These are phyloP conservation scores for Antheraea yamamai DNA, from an alignment of 2,888 invertebrate genomes.

Conservation along the genomic window DNA sequence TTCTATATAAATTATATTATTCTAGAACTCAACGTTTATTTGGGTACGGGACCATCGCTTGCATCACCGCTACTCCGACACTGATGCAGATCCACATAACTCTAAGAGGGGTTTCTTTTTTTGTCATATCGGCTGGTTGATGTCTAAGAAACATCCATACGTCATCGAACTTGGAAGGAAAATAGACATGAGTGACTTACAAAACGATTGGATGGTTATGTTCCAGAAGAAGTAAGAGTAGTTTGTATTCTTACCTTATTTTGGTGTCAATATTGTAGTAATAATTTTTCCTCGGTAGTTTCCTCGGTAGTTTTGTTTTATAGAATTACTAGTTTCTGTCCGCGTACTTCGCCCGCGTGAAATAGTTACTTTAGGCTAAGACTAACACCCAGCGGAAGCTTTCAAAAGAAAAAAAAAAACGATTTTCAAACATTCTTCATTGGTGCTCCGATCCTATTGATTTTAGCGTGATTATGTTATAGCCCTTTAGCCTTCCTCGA, in stretches of 20 bases:
- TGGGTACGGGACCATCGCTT: constrained; percentile 92
- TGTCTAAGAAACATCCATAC: constrained; percentile 89
- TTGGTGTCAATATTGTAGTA: neutral
- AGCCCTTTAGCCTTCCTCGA: no score
- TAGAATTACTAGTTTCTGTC: no score
- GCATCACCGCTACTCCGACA: constrained; percentile 88
- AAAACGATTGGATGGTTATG: constrained; percentile 86
- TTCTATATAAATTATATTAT: constrained; percentile 4
- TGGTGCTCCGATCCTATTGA: no score
- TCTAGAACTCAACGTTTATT: constrained; percentile 87
- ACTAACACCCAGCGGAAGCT: no score
- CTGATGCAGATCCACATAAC: constrained; percentile 91
- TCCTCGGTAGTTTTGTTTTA: no score
- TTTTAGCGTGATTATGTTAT: no score
- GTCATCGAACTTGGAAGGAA: constrained; percentile 85
- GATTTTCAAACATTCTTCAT: no score
- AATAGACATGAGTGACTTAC: constrained; percentile 89
- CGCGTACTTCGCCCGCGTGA: no score
- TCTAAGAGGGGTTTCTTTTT: constrained; percentile 92
- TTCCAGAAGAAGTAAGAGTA: constrained; percentile 87
- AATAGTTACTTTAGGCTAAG: no score
- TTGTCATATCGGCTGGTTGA: constrained; percentile 93
- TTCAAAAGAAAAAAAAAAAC: no score
- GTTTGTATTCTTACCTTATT: constrained; percentile 6
- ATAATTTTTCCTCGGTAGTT: no score